phyloP scores from a whole-genome alignment of 92 coral and sea anemone species.

The Epizoanthus scotinus region DNA sequence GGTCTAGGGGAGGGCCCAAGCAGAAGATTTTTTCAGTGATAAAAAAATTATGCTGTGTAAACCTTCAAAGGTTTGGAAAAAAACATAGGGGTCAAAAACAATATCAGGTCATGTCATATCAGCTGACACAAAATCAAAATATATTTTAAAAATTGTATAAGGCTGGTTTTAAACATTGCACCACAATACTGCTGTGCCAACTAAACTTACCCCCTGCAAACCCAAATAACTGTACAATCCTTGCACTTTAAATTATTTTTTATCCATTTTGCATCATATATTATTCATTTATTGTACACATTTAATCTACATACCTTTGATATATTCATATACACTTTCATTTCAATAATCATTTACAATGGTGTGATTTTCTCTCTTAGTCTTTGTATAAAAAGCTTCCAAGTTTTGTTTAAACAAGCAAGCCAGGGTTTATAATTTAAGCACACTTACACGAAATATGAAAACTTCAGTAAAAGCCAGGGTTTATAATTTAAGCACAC shows the following conservation, averaged over 20 bases:
- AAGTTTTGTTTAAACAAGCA: not conserved
- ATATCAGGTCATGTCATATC: too few species aligned
- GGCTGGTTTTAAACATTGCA: too few species aligned
- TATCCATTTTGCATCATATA: conserved; percentile 16
- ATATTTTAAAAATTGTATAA: too few species aligned
- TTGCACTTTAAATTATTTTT: not conserved
- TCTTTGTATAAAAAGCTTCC: conserved; percentile 16
- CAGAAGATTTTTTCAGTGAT: too few species aligned
- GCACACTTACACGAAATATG: conserved; percentile 19
- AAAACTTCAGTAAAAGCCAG: conserved; percentile 17
- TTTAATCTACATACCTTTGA: not conserved
- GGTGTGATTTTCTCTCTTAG: not conserved
- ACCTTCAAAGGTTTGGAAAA: too few species aligned
- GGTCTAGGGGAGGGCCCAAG: too few species aligned
- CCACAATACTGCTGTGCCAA: too few species aligned
- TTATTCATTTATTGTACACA: conserved; percentile 13
- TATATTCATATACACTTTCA: not conserved
- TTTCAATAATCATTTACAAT: not conserved
- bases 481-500: conserved; percentile 19
- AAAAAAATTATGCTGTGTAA: too few species aligned
- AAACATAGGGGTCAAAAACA: too few species aligned
- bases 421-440: conserved; percentile 17
- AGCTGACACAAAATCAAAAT: too few species aligned
- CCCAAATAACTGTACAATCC: too few species aligned
- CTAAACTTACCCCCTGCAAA: too few species aligned